Percentiles rank a stretch among this genome's conserved stretches.
These are phyloP conservation scores for Myotis vivesi DNA, from an alignment of 2,797 vertebrate genomes.

Conservation along the genomic window DNA sequence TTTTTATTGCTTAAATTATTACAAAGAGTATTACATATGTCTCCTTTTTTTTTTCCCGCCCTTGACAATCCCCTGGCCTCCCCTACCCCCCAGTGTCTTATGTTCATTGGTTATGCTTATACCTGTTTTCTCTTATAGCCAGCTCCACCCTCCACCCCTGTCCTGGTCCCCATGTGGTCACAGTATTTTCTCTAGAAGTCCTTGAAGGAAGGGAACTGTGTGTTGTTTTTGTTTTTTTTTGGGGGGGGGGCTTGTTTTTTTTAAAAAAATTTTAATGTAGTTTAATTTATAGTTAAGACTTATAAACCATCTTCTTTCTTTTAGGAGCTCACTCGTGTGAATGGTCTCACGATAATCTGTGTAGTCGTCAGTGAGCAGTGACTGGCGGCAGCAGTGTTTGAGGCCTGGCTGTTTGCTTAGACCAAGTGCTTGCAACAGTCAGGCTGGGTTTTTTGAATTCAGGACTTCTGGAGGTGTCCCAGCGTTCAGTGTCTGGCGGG, in stretches of 20 bases:
- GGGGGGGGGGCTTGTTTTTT: neutral
- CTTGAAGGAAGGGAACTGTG: neutral
- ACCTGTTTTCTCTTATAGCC: rapidly evolving
- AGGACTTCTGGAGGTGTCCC: conserved; percentile 44
- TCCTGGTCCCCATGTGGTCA: rapidly evolving
- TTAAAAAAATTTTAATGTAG: neutral
- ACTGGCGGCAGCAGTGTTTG: neutral
- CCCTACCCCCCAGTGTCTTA: too few relatives aligned
- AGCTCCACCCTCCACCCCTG: neutral
- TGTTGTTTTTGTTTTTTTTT: neutral
- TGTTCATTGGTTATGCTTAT: too few relatives aligned
- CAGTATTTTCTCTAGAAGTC: too few relatives aligned
- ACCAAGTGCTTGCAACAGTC: conserved; percentile 73
- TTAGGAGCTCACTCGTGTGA: conserved; percentile 70
- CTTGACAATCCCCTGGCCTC: too few relatives aligned
- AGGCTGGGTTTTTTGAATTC: conserved; percentile 47
- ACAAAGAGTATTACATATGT: too few relatives aligned
- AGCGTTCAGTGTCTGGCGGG: conserved; percentile 76
- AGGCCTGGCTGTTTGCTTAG: conserved; percentile 41
- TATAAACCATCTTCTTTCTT: conserved; percentile 23
- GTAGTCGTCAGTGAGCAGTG: neutral
- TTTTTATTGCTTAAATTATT: too few relatives aligned
- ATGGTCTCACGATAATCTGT: conserved; percentile 19
- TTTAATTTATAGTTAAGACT: neutral
- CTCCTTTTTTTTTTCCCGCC: too few relatives aligned